These are phyloP conservation scores for Peromyscus melanophrys DNA, from an alignment of 2,797 vertebrate genomes.

Conservation along the genomic window DNA sequence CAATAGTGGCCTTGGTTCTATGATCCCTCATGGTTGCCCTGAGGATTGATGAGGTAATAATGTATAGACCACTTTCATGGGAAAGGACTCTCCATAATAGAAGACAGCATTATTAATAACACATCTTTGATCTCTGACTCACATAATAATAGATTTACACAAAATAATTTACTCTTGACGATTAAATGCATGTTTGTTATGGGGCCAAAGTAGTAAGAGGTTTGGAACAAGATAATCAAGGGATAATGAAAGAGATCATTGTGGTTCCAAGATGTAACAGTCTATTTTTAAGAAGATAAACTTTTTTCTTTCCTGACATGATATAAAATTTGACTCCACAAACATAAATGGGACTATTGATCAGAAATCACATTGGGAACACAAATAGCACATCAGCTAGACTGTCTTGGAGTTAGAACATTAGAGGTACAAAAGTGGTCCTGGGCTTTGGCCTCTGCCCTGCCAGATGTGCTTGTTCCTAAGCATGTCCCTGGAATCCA, in stretches of 20 bases:
- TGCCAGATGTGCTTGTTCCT: background rate
- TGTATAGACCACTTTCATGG: background rate
- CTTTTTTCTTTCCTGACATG: background rate
- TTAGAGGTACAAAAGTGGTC: background rate
- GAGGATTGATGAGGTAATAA: slow-evolving; percentile 4
- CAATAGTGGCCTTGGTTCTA: background rate
- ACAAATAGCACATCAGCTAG: background rate
- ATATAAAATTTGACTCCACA: background rate
- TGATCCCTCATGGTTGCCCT: accelerated
- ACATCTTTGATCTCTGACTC: slow-evolving; percentile 66
- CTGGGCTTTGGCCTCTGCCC: background rate
- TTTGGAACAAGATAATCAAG: slow-evolving; percentile 11
- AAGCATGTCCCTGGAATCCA: background rate
- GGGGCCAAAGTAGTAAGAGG: background rate
- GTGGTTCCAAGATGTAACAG: slow-evolving; percentile 33
- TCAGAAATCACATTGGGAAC: background rate
- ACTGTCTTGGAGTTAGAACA: background rate
- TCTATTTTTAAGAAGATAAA: background rate
- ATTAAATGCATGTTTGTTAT: slow-evolving; percentile 53
- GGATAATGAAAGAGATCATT: background rate
- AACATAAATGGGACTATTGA: background rate
- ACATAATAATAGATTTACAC: slow-evolving; percentile 66
- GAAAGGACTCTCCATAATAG: background rate
- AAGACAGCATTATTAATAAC: slow-evolving; percentile 58
- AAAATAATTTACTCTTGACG: slow-evolving; percentile 71